phyloP scores from a whole-genome alignment of 2,797 vertebrate genomes.

The Falco naumanni region DNA sequence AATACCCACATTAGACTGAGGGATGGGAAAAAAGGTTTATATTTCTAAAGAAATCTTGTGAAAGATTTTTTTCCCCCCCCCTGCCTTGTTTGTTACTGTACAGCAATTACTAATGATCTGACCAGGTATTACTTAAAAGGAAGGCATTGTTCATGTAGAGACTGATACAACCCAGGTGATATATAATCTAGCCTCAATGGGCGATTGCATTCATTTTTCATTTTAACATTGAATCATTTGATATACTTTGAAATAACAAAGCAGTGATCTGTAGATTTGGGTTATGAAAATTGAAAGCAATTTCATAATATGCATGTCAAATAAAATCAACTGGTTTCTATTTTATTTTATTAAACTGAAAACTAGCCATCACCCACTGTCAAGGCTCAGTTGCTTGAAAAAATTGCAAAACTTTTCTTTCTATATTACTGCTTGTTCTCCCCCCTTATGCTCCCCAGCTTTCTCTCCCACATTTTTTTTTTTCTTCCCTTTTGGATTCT shows the following conservation, averaged over 20 bases:
- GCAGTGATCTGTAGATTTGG: constrained; percentile 4
- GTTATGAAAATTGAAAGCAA: constrained; percentile 43
- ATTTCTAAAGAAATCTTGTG: constrained; percentile 5
- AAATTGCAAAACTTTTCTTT: neutral
- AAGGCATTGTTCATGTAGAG: constrained; percentile 35
- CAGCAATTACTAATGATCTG: constrained; percentile 48
- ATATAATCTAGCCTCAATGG: constrained; percentile 43
- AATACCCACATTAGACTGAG: neutral
- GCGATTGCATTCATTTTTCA: constrained; percentile 53
- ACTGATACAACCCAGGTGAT: constrained; percentile 35
- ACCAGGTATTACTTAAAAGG: constrained; percentile 38
- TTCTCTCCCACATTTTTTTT: neutral
- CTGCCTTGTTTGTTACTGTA: neutral
- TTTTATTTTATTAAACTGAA: constrained; percentile 43
- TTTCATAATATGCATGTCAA: constrained; percentile 38
- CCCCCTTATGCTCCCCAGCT: neutral
- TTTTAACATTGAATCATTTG: constrained; percentile 43
- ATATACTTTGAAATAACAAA: constrained; percentile 62
- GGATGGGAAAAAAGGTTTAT: neutral
- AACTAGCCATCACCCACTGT: neutral
- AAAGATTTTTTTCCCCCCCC: neutral
- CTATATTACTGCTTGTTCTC: neutral
- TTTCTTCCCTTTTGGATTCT: neutral
- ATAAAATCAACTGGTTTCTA: constrained; percentile 9
- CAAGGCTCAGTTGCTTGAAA: constrained; percentile 25